These are phyloP conservation scores for Steinernema hermaphroditum DNA, from an alignment of 2,888 invertebrate genomes.

Conservation along the genomic window DNA sequence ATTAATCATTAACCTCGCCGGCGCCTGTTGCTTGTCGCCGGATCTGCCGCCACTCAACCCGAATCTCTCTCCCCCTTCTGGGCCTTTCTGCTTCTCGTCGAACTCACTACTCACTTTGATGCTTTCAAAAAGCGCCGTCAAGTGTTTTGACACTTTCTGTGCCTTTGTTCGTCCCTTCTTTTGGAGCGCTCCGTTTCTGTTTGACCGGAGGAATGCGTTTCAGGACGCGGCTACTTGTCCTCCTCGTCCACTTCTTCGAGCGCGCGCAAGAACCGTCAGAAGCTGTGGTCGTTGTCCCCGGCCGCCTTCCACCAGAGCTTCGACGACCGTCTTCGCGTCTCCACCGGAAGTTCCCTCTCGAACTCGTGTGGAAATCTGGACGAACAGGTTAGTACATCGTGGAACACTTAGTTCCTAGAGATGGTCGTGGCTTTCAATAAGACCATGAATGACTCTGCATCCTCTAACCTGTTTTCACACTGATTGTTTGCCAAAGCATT, in stretches of 20 bases:
- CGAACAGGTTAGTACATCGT: conserved; percentile 37
- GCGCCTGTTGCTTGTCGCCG: conserved; percentile 15
- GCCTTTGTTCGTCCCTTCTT: conserved; percentile 13
- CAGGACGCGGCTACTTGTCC: conserved; percentile 30
- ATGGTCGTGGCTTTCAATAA: no score
- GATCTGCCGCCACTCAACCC: neutral
- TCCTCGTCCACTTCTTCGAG: neutral
- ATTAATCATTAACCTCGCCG: neutral
- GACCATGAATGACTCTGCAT: no score
- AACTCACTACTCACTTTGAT: no score
- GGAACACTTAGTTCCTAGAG: neutral
- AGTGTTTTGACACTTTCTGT: conserved; percentile 4
- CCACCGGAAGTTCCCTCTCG: conserved; percentile 36
- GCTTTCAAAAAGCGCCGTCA: neutral
- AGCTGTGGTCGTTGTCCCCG: conserved; percentile 39
- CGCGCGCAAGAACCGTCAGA: conserved; percentile 25
- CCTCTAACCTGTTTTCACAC: no score
- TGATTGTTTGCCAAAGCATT: no score
- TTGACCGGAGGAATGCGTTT: neutral
- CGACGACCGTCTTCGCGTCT: conserved; percentile 38
- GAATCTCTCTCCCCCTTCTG: neutral
- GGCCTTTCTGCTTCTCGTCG: no score
- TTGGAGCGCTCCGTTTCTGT: neutral
- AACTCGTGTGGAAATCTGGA: conserved; percentile 46
- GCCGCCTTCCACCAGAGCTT: conserved; percentile 42